phyloP scores from a whole-genome alignment of 2,888 invertebrate genomes.

The Corbicula japonica region DNA sequence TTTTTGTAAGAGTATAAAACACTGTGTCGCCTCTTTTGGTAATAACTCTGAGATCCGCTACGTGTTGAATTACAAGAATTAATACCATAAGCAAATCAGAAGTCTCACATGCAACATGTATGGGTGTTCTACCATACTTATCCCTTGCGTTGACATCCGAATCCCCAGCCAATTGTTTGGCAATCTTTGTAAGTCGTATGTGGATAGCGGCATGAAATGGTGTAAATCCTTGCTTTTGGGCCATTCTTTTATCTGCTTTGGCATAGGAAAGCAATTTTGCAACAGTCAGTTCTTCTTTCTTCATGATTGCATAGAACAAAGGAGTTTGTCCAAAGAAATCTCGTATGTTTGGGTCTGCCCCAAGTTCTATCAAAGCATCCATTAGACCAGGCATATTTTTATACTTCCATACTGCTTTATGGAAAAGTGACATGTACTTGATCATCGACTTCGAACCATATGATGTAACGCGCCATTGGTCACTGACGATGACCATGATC shows the following conservation, averaged over 20 bases:
- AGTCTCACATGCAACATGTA: slow-evolving; percentile 36
- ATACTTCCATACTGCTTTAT: slow-evolving; percentile 31
- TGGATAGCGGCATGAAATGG: slow-evolving; percentile 36
- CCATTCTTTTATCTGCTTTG: slow-evolving; percentile 8
- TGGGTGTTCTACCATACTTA: slow-evolving; percentile 39
- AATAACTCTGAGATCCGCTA: slow-evolving; percentile 25
- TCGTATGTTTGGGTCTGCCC: slow-evolving; percentile 29
- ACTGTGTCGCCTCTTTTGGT: slow-evolving; percentile 38
- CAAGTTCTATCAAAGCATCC: slow-evolving; percentile 11
- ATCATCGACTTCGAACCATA: slow-evolving; percentile 19
- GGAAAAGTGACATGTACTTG: slow-evolving; percentile 26
- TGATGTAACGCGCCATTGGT: neutral
- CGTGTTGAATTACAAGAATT: slow-evolving; percentile 7
- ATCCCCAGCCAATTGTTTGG: neutral
- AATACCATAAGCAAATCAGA: slow-evolving; percentile 7
- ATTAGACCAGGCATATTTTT: slow-evolving; percentile 14
- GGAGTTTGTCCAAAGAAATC: slow-evolving; percentile 45
- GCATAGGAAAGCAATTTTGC: neutral
- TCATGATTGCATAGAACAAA: slow-evolving; percentile 30
- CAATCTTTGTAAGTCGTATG: neutral
- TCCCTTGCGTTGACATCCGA: slow-evolving; percentile 38
- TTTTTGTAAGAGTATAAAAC: slow-evolving; percentile 7
- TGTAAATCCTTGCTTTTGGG: slow-evolving; percentile 45
- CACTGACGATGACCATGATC: too few species aligned
- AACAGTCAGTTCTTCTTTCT: neutral